Conservation (phyloP, 2,797 vertebrate species). For the Clarias laeviceps region DNA sequence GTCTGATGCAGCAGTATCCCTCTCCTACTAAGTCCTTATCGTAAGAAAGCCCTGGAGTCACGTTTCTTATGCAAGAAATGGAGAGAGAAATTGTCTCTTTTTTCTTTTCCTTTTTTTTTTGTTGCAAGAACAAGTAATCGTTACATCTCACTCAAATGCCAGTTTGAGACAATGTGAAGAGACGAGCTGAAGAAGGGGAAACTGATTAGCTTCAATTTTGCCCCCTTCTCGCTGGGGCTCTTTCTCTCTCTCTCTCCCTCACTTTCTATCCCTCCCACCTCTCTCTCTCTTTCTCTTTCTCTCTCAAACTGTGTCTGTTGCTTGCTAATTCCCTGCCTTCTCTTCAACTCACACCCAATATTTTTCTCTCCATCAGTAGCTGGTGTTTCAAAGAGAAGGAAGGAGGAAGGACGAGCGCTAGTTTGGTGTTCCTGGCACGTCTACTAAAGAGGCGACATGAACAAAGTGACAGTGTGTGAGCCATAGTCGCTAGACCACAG, state of each 20-base stretch:
- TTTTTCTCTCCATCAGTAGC: conserved; percentile 21
- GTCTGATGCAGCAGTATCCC: not conserved
- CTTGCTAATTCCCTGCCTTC: not conserved
- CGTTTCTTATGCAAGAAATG: not conserved
- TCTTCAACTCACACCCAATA: conserved; percentile 9
- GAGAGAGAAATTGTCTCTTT: not conserved
- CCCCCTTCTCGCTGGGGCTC: conserved; percentile 1
- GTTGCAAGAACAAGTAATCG: not conserved
- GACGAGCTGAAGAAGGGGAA: conserved; percentile 17
- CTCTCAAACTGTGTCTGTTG: not conserved
- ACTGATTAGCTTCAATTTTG: conserved; percentile 20
- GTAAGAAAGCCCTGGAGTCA: not conserved
- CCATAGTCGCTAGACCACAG: conserved; percentile 15
- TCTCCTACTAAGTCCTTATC: not conserved
- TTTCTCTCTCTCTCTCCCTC: not conserved
- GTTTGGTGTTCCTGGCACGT: conserved; percentile 77
- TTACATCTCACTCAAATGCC: conserved; percentile 13
- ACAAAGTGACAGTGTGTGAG: conserved; percentile 69
- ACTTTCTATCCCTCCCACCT: not conserved
- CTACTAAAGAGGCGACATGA: conserved; percentile 67
- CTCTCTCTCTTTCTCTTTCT: not conserved
- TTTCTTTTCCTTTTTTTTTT: not conserved
- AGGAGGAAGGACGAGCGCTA: conserved; percentile 9
- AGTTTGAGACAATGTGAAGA: conserved; percentile 25
- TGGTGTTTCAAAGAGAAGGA: conserved; percentile 47